Evolutionary conservation across 2,797 vertebrate genomes (phyloP).

Genomic region (Cryptoprocta ferox): DNA sequence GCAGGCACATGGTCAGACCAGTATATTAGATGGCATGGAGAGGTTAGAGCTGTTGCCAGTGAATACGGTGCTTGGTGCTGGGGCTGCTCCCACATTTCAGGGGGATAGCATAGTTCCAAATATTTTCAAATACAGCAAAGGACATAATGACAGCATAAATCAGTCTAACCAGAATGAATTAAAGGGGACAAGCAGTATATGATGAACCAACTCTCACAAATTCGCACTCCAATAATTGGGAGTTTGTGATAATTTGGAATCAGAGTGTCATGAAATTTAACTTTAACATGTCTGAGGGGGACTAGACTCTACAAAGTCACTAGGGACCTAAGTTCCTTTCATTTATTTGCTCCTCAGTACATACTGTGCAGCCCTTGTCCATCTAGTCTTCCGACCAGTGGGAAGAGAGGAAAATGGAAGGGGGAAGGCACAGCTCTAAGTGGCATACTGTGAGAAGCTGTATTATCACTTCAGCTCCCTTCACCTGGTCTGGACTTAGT

Average conservation of each 20-base stretch:
- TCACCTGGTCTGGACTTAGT: not conserved
- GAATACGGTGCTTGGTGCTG: no score
- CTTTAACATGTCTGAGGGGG: not conserved
- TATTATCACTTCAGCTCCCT: not conserved
- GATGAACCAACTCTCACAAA: not conserved
- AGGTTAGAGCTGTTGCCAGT: not conserved
- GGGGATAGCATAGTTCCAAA: not conserved
- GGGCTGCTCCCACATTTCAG: not conserved
- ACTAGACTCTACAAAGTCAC: not conserved
- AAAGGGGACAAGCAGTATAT: not conserved
- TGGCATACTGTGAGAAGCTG: not conserved
- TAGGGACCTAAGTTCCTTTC: not conserved
- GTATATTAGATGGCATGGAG: rapidly evolving
- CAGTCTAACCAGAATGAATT: not conserved
- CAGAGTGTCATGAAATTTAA: not conserved
- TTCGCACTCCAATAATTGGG: not conserved
- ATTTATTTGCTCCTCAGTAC: not conserved
- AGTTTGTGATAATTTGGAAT: not conserved
- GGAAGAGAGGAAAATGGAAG: not conserved
- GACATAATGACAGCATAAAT: not conserved
- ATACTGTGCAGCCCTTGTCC: not conserved
- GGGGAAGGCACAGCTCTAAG: not conserved
- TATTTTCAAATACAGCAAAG: not conserved
- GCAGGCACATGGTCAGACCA: not conserved
- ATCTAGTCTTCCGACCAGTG: not conserved